Conservation (phyloP, 2,113 vertebrate genomes). For the Chrysochloris asiatica region DNA sequence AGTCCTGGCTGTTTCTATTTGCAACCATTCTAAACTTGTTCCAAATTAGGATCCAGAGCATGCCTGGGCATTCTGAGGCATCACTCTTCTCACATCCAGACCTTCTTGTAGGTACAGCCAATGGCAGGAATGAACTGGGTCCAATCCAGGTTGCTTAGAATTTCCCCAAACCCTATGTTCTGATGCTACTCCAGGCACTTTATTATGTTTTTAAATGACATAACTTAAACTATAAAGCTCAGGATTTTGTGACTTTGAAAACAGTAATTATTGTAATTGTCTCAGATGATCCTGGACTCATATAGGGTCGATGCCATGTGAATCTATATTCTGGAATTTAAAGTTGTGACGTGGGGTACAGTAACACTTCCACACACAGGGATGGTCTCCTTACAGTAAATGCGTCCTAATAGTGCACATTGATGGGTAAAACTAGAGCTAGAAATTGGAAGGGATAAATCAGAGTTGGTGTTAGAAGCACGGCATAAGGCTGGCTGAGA, state of each 20-base stretch:
- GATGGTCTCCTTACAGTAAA: not conserved
- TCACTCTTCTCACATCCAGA: not conserved
- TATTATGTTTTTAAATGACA: not conserved
- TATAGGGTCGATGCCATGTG: too few species aligned
- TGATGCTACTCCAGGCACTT: not conserved
- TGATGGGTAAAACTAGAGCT: not conserved
- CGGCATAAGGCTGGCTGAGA: too few species aligned
- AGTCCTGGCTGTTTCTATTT: not conserved
- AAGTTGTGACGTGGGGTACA: too few species aligned
- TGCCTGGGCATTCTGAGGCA: not conserved
- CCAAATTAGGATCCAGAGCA: not conserved
- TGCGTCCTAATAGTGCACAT: not conserved
- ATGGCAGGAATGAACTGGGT: not conserved
- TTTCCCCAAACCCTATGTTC: not conserved
- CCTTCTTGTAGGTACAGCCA: not conserved
- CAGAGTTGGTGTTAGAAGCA: too few species aligned
- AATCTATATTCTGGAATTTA: too few species aligned
- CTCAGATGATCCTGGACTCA: too few species aligned
- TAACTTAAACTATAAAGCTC: not conserved
- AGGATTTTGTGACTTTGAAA: too few species aligned
- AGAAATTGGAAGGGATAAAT: too few species aligned
- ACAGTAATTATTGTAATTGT: too few species aligned
- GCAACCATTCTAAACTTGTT: not conserved
- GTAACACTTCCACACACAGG: too few species aligned
- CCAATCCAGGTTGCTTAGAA: not conserved